Base-by-base conservation (phyloP, 2,113 vertebrate species). In the Acinonyx jubatus region DNA sequence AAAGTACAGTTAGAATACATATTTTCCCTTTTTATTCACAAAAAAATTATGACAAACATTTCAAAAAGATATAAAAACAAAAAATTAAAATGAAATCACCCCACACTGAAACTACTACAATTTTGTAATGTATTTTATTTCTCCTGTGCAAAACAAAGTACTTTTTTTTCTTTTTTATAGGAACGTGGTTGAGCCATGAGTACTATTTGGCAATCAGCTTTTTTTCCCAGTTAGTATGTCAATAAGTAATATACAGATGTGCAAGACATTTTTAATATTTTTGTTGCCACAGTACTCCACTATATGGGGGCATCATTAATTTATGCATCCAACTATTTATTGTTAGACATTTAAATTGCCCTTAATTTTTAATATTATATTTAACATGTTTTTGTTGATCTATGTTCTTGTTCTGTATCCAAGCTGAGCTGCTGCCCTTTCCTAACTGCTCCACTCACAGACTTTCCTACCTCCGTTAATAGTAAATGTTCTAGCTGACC, bases 71-170 rank as follows among this genome's bases (percentile, higher is more conserved):
- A 76, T 18, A 50, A 96, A 94, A 80, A 50, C 23, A 89, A 89
- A 83, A 55, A n/a, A 36, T 41, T 73, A 63, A 66, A 74, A 74
- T 61, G 33, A 82, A 96, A 65, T 97, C 29, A 82, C 23, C 11
- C n/a, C 16, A 69, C 69, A 94, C 13, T 50, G 38, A 33, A 79
- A 16, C 66, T 78, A 76, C 63, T 71, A 88, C 9, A 41, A 19
- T 96, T 96, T 82, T 92, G 15, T 11, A 61, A 16, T n/a, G 1
- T 29, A 82, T 84, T 95, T 93, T 83, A 52, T 45, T 79, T 94
- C 79, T 69, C n/a, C 50, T 73, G 31, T 33, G 15, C 13, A 96
- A 86, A 94, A 89, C 48, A 83, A 76, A 80, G 41, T 11, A 41
- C 4, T 52, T 57, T 69, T 73, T 73, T 73, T 15, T 7, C 18